These are phyloP conservation scores for Protodeltote pygarga DNA, from an alignment of 2,888 invertebrate species.

Conservation along the genomic window DNA sequence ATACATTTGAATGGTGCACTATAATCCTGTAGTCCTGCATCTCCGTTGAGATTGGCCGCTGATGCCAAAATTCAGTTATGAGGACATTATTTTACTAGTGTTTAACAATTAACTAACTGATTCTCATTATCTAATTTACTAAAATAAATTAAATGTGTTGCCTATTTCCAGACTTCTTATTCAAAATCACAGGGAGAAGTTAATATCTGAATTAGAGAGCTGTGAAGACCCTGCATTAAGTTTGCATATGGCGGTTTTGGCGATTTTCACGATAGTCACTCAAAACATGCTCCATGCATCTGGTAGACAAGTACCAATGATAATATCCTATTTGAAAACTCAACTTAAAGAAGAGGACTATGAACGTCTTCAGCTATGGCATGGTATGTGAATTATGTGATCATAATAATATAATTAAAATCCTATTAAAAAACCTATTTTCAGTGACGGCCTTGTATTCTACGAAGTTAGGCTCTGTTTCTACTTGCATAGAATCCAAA, in stretches of 20 bases:
- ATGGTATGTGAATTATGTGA: conserved; percentile 90
- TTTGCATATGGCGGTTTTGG: conserved; percentile 91
- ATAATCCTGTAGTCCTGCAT: too few relatives aligned
- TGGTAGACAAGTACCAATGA: conserved; percentile 95
- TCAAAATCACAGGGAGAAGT: conserved; percentile 92
- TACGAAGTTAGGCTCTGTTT: too few relatives aligned
- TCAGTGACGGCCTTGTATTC: too few relatives aligned
- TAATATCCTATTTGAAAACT: conserved; percentile 91
- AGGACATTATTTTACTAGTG: too few relatives aligned
- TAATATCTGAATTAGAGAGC: conserved; percentile 92
- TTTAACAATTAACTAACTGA: too few relatives aligned
- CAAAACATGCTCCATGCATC: conserved; percentile 96
- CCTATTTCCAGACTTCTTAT: conserved; percentile 88
- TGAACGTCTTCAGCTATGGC: conserved; percentile 89
- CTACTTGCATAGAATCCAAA: too few relatives aligned
- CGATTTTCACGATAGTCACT: conserved; percentile 93
- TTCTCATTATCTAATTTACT: too few relatives aligned
- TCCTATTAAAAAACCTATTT: too few relatives aligned
- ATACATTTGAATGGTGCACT: too few relatives aligned
- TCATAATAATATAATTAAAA: too few relatives aligned
- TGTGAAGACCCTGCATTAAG: conserved; percentile 92
- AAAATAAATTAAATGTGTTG: neutral
- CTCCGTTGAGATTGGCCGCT: too few relatives aligned
- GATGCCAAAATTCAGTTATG: too few relatives aligned
- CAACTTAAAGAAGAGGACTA: conserved; percentile 90